Evolutionary conservation across 2,888 invertebrate species (phyloP), one percentile per base, ranked within the genome.

Genomic region (Pollenia angustigena): DNA sequence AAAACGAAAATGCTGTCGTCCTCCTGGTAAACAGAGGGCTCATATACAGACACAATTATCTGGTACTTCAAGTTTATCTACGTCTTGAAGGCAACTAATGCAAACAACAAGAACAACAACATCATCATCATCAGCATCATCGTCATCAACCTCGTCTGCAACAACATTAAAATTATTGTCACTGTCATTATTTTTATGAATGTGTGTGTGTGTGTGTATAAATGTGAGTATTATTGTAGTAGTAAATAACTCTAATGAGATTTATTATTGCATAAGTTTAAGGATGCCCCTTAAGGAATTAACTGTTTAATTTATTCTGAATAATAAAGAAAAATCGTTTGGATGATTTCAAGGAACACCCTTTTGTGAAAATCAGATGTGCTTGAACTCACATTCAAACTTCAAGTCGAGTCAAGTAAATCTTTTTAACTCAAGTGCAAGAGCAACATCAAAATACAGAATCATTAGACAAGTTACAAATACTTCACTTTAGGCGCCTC

Each of bases 351-450:
- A 50, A n/a, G 56, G 40, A 40, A 56, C 16, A 32, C n/a, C 10
- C 54, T 66, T 44, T 23, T 58, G 16, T 50, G 1, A 60, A 42
- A 60, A 60, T 40, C 42, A 14, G 12, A 44, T 46, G 11, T 8
- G n/a, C 4, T 11, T 54, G 14, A 10, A 40, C 42, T 23, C 12
- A 7, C 8, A 50, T 16, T n/a, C 44, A 42, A 12, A 23, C n/a
- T 42, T n/a, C 42, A 54, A 42, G 11, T 48, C 56, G 40, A 81
- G 44, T 68, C 58, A 76, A 69, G 75, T 62, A 76, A 76, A 76
- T 76, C 69, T 54, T 64, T 82, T 76, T 44, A 71, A 76, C 44
- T 62, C 69, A 76, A 62, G 69, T 76, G 69, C 62, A 69, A 75
- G 54, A 62, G 52, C 60, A 54, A 75, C 44, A 75, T 75, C 75